phyloP scores from a whole-genome alignment of 2,113 vertebrate genomes.

The Potamarius usumacintae region DNA sequence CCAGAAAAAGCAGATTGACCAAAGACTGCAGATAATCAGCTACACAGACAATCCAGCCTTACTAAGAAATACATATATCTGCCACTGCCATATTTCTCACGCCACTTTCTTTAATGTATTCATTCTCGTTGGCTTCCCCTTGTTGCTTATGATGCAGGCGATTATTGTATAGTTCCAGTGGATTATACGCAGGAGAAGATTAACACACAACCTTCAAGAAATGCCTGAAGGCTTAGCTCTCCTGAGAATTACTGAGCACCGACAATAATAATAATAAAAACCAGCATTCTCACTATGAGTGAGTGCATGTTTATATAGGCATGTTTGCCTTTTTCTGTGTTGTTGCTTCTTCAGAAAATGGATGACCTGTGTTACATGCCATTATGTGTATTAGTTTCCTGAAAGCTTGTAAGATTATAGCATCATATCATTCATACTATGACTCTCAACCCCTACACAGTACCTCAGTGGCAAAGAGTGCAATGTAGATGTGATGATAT shows the following conservation, averaged over 20 bases:
- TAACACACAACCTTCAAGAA: background rate
- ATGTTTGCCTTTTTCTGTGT: background rate
- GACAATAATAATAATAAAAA: background rate
- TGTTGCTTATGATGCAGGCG: background rate
- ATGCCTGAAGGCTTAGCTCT: background rate
- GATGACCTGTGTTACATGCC: background rate
- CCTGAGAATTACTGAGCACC: background rate
- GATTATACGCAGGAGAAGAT: slow-evolving; percentile 5
- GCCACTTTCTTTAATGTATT: slow-evolving; percentile 1
- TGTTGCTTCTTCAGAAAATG: background rate
- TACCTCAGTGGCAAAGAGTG: background rate
- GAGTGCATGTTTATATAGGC: background rate
- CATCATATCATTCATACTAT: background rate
- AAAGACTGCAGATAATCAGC: background rate
- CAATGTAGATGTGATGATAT: background rate
- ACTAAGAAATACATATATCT: background rate
- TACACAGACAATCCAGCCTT: background rate
- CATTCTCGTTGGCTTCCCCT: background rate
- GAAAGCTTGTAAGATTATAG: background rate
- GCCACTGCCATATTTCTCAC: background rate
- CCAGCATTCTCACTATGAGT: background rate
- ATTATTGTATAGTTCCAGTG: background rate
- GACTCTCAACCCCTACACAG: background rate
- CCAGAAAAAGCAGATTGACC: slow-evolving; percentile 6
- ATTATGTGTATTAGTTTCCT: background rate